These are phyloP conservation scores for Pristionchus exspectatus DNA, from an alignment of 2,888 invertebrate genomes.

Conservation along the genomic window DNA sequence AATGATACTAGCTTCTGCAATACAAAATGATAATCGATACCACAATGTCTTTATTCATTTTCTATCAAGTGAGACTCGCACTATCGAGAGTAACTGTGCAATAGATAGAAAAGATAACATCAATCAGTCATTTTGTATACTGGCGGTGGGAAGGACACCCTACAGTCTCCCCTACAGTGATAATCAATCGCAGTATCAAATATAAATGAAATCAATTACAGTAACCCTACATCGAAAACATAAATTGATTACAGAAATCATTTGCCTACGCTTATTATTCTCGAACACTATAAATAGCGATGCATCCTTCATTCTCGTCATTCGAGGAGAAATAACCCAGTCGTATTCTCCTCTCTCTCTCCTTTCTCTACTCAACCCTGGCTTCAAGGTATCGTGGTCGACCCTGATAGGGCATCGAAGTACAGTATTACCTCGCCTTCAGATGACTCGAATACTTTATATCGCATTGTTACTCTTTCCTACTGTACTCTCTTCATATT, in stretches of 20 bases:
- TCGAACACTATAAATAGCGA: background rate
- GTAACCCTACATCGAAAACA: too few species aligned
- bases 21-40: background rate
- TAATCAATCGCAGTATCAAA: too few species aligned
- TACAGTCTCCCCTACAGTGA: too few species aligned
- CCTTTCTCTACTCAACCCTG: background rate
- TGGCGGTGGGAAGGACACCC: too few species aligned
- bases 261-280: background rate
- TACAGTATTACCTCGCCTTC: background rate
- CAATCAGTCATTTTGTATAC: too few species aligned
- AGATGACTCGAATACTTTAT: background rate
- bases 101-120: too few species aligned
- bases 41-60: too few species aligned
- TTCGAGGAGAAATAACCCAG: background rate
- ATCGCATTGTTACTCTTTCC: background rate
- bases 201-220: too few species aligned
- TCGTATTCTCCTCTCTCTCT: background rate
- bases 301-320: background rate
- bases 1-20: slow-evolving; percentile 52
- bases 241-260: too few species aligned
- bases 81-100: too few species aligned
- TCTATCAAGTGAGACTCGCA: too few species aligned
- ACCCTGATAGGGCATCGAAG: background rate
- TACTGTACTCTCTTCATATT: background rate
- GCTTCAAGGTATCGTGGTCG: background rate